phyloP scores from a whole-genome alignment of 1,140 invertebrate genomes.

The Aphaenogaster ashmeadi region DNA sequence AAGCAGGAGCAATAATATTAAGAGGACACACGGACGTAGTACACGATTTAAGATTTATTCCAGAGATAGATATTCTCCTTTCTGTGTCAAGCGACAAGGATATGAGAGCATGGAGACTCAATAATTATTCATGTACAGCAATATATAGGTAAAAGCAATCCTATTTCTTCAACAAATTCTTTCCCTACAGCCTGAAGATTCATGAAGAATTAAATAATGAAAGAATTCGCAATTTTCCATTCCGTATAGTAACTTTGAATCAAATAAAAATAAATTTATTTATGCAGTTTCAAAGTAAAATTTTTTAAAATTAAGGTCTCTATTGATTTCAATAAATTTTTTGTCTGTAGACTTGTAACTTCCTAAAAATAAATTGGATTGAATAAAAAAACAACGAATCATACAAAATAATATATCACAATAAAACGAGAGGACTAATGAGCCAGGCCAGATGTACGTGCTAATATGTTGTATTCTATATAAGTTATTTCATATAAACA shows the following conservation, averaged over 20 bases:
- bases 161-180: slow-evolving; percentile 75
- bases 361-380: not conserved
- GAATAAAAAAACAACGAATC: not conserved
- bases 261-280: not conserved
- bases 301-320: not conserved
- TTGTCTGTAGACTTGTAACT: not conserved
- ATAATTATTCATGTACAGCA: slow-evolving; percentile 90
- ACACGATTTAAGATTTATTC: slow-evolving; percentile 91
- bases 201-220: not conserved
- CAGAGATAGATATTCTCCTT: slow-evolving; percentile 89
- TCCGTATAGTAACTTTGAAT: not conserved
- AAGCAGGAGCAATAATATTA: slow-evolving; percentile 88
- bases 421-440: too few species aligned
- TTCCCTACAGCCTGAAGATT: not conserved
- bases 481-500: too few species aligned
- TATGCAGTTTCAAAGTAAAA: not conserved
- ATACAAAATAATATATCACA: slow-evolving; percentile 1
- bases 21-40: slow-evolving; percentile 92
- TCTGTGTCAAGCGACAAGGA: slow-evolving; percentile 93
- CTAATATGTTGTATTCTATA: too few species aligned
- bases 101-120: slow-evolving; percentile 91
- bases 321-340: not conserved
- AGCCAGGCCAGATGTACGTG: too few species aligned
- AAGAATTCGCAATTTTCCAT: not conserved
- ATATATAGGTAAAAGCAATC: slow-evolving; percentile 89